These are phyloP conservation scores for Saccostrea echinata DNA, from an alignment of 1,140 invertebrate genomes.

Conservation along the genomic window DNA sequence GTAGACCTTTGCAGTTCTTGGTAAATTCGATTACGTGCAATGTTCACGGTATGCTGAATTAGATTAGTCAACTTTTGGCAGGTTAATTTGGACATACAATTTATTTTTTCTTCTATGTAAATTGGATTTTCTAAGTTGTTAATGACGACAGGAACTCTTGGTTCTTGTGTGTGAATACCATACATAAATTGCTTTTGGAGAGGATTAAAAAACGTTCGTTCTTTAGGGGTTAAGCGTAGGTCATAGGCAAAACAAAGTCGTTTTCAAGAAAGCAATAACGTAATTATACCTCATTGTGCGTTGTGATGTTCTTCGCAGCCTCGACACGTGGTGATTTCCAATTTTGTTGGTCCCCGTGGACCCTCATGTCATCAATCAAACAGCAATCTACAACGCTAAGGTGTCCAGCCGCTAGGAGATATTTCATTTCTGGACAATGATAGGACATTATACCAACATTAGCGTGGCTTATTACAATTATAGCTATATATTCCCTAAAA, in stretches of 20 bases:
- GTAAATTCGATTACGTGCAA: constrained; percentile 1
- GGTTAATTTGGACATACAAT: constrained; percentile 31
- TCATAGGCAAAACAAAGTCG: constrained; percentile 3
- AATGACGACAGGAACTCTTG: constrained; percentile 13
- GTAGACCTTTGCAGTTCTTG: not conserved
- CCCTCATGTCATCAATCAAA: not conserved
- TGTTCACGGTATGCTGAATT: constrained; percentile 14
- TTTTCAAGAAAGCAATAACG: constrained; percentile 19
- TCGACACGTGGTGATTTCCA: constrained; percentile 4
- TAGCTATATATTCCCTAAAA: too few relatives aligned
- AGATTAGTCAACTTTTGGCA: constrained; percentile 32
- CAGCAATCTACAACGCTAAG: not conserved
- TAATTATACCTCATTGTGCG: not conserved
- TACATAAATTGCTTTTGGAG: constrained; percentile 31
- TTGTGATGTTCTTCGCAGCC: not conserved
- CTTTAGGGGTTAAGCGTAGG: constrained; percentile 28
- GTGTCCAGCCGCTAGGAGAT: not conserved
- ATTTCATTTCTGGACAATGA: not conserved
- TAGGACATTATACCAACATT: not conserved
- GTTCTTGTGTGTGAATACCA: constrained; percentile 19
- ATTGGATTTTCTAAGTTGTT: constrained; percentile 39
- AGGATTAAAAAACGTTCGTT: constrained; percentile 31
- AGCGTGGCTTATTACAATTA: too few relatives aligned
- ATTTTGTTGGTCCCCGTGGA: not conserved
- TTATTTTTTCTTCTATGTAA: constrained; percentile 30